phyloP scores from a whole-genome alignment of 2,113 vertebrate species.

The Spheniscus mendiculus region DNA sequence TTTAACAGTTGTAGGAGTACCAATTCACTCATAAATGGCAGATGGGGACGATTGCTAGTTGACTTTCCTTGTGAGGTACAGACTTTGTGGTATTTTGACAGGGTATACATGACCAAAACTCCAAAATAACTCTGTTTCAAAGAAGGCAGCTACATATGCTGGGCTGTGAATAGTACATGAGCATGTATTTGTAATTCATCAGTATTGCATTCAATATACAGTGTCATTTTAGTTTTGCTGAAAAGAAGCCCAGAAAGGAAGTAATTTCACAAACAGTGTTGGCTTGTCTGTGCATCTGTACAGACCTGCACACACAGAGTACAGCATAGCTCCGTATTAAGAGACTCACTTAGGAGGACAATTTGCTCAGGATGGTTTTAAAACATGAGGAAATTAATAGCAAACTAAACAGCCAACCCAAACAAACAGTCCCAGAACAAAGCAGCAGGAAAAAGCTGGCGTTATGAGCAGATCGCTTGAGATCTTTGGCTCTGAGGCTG shows the following conservation, averaged over 20 bases:
- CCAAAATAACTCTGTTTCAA: not conserved
- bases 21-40: not conserved
- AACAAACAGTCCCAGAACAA: not conserved
- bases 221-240: not conserved
- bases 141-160: not conserved
- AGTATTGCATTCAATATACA: not conserved
- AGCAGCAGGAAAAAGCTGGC: not conserved
- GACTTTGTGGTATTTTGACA: not conserved
- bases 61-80: not conserved
- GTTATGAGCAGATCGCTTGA: rapidly evolving
- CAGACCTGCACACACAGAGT: rapidly evolving
- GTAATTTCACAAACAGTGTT: rapidly evolving
- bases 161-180: not conserved
- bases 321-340: rapidly evolving
- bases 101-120: not conserved
- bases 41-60: not conserved
- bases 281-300: not conserved
- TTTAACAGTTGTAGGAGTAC: not conserved
- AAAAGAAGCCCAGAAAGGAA: not conserved
- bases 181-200: not conserved
- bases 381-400: not conserved
- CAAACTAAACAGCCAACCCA: not conserved
- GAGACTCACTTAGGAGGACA: not conserved
- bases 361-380: not conserved
- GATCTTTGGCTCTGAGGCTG: not conserved